Conservation (phyloP, 2,888 invertebrate species). For the Heliconius erato region DNA sequence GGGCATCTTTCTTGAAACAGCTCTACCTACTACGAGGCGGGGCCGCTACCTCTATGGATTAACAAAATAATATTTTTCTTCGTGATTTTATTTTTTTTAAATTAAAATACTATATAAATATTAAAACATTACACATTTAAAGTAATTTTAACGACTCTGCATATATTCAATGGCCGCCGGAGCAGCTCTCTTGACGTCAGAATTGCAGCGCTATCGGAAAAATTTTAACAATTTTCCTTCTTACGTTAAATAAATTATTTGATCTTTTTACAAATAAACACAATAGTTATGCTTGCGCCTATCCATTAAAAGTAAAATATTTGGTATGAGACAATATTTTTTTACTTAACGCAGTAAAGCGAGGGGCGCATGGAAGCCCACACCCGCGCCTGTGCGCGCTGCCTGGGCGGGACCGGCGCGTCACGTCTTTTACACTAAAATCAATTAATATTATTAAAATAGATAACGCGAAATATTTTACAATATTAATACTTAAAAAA, state of each 20-base stretch:
- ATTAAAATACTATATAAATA: slow-evolving; percentile 30
- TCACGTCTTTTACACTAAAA: background rate
- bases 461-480: slow-evolving; percentile 4
- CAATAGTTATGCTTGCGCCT: slow-evolving; percentile 76
- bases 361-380: slow-evolving; percentile 68
- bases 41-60: slow-evolving; percentile 20
- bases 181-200: slow-evolving; percentile 63
- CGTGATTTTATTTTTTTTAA: slow-evolving; percentile 1
- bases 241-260: slow-evolving; percentile 57
- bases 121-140: slow-evolving; percentile 27
- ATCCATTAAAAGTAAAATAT: slow-evolving; percentile 63
- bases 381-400: slow-evolving; percentile 65
- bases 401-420: slow-evolving; percentile 69
- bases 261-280: slow-evolving; percentile 58
- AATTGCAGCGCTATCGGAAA: slow-evolving; percentile 71
- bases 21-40: slow-evolving; percentile 45
- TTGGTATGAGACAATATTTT: slow-evolving; percentile 64
- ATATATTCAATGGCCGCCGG: slow-evolving; percentile 47
- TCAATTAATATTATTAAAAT: background rate
- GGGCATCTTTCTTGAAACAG: slow-evolving; percentile 46
- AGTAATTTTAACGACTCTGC: slow-evolving; percentile 33
- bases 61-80: slow-evolving; percentile 31
- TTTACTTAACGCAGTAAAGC: slow-evolving; percentile 61
- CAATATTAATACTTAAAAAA: background rate
- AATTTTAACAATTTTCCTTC: slow-evolving; percentile 79